Conservation (phyloP, 2,797 vertebrate genomes). For the Numenius phaeopus region DNA sequence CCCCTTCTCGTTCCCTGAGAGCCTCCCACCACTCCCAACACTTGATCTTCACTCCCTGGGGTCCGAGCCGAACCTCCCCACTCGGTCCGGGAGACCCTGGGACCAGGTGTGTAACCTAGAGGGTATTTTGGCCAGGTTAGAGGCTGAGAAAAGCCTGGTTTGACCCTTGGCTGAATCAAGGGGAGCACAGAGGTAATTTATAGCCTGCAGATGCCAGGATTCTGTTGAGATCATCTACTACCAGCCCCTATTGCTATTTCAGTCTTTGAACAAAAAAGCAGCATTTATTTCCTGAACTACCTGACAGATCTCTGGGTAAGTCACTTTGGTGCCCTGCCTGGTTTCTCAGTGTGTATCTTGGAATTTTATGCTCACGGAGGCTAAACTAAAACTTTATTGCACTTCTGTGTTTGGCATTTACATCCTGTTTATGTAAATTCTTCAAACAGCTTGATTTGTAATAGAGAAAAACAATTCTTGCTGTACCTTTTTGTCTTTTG, state of each 20-base stretch:
- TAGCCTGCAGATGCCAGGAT: neutral
- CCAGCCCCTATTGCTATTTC: neutral
- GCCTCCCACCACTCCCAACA: rapidly evolving
- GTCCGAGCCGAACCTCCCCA: neutral
- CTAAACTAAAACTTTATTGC: slow-evolving; percentile 64
- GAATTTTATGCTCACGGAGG: slow-evolving; percentile 24
- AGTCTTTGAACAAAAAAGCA: neutral
- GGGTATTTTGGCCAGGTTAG: neutral
- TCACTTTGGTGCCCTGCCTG: neutral
- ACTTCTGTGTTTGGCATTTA: slow-evolving; percentile 61
- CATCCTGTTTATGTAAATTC: slow-evolving; percentile 70
- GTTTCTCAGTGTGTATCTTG: neutral
- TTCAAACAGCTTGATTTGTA: slow-evolving; percentile 70
- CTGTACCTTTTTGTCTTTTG: slow-evolving; percentile 66
- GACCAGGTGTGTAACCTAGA: rapidly evolving
- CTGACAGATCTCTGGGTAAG: neutral
- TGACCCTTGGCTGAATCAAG: neutral
- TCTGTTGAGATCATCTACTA: neutral
- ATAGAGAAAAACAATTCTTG: slow-evolving; percentile 54
- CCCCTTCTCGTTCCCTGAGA: rapidly evolving
- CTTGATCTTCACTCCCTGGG: rapidly evolving
- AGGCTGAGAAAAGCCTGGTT: neutral
- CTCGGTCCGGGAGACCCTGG: rapidly evolving
- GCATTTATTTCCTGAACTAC: neutral
- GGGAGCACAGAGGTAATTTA: neutral